Evolutionary conservation across 2,797 vertebrate genomes (phyloP), one percentile per base, ranked within the genome.

Genomic region (Crenichthys baileyi): DNA sequence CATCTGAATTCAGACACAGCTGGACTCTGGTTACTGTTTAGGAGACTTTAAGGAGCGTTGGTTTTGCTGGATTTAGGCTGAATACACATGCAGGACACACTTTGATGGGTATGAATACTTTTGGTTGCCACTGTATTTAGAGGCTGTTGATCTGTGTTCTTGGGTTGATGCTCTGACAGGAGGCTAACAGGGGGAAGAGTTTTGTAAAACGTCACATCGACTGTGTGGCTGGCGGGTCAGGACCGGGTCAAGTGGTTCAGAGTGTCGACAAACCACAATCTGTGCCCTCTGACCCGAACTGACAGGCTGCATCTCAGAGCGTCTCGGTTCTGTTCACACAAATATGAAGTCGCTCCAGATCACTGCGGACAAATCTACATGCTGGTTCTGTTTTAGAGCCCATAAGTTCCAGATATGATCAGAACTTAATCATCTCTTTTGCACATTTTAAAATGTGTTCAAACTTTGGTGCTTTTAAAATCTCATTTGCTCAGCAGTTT

Each of bases 211-310:
- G 78, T 76, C 53, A 18, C 79, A 79, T 92, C 20, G 79, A 92
- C 77, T 75, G 58, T 67, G 22, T 67, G 22, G 9, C 13, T 2
- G 60, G 60, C 29, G 29, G 60, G 60, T 9, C 22, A 24, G 22
- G 29, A 68, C 15, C 24, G 24, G 83, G 85, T 92, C 88, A 91
- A 88, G 55, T 81, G 79, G 61, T 87, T 84, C 67, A 71, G 53
- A 90, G 82, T 79, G 58, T 80, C 55, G 13, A 77, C 85, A 89
- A 87, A 91, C 89, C 83, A 72, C 84, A 84, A 80, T 76, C 86
- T 72, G 71, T 89, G 85, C 84, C 85, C 90, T 91, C 61, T 89
- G 89, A 90, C 91, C 89, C 36, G 12, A 4, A 53, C 36, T 85
- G 78, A 83, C 83, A 53, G 41, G 5, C 63, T n/a, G 24, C 56